A percentile compares a stretch with the other conserved stretches of the same genome.
phyloP scores from a whole-genome alignment of 2,113 vertebrate species.

The Protomyctophum bolini region DNA sequence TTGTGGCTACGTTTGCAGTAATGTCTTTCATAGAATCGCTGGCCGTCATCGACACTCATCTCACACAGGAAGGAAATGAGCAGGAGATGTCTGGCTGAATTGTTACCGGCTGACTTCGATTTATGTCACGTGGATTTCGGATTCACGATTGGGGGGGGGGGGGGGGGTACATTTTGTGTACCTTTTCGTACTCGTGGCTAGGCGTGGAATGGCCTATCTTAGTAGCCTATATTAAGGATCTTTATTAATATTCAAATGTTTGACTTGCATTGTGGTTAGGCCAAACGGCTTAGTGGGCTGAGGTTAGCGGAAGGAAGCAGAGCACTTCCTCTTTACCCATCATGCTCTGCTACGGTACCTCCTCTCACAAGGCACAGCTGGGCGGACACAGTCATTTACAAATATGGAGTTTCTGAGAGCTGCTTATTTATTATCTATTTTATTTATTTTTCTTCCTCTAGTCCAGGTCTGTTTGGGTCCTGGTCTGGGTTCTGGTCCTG shows the following conservation, averaged over 20 bases:
- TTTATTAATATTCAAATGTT: constrained; percentile 24
- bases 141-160: too few species aligned
- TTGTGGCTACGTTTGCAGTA: neutral
- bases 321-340: constrained; percentile 28
- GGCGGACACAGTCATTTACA: constrained; percentile 31
- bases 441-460: neutral
- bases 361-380: constrained; percentile 70
- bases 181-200: too few species aligned
- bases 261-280: constrained; percentile 30
- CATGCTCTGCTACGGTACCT: constrained; percentile 51
- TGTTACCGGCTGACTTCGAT: too few species aligned
- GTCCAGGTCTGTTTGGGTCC: constrained; percentile 43
- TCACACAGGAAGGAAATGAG: constrained; percentile 23
- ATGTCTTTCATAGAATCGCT: too few species aligned
- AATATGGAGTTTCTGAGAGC: constrained; percentile 40
- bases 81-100: neutral
- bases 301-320: constrained; percentile 47
- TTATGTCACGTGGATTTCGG: too few species aligned
- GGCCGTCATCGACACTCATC: too few species aligned
- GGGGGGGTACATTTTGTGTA: too few species aligned
- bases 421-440: constrained; percentile 2
- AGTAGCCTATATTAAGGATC: too few species aligned
- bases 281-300: constrained; percentile 46
- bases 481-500: constrained; percentile 24
- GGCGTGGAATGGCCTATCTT: too few species aligned